phyloP scores from a whole-genome alignment of 2,113 vertebrate genomes.

The Malurus cyaneus region DNA sequence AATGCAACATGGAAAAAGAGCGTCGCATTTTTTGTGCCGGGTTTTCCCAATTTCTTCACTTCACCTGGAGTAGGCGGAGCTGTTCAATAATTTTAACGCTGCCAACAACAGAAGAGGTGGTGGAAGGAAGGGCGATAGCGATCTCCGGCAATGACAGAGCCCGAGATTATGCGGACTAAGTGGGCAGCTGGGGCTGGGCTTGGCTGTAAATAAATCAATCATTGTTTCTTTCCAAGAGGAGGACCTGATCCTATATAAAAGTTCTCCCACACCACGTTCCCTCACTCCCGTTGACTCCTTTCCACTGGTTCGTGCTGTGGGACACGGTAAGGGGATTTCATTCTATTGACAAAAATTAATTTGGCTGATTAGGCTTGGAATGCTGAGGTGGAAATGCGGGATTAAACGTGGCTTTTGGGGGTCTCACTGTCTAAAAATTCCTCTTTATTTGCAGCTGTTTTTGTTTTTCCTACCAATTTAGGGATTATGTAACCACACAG shows the following conservation, averaged over 20 bases:
- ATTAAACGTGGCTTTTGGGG: neutral
- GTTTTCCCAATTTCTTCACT: neutral
- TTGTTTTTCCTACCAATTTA: neutral
- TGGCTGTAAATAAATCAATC: slow-evolving; percentile 62
- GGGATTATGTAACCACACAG: neutral
- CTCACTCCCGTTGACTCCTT: neutral
- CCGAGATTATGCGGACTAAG: neutral
- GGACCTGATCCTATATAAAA: slow-evolving; percentile 40
- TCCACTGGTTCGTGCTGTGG: neutral
- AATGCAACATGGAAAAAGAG: slow-evolving; percentile 9
- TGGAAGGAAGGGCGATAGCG: slow-evolving; percentile 38
- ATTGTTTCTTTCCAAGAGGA: slow-evolving; percentile 36
- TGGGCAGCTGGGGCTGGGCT: slow-evolving; percentile 44
- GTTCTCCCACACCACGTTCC: neutral
- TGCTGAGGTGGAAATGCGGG: neutral
- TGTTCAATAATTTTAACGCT: neutral
- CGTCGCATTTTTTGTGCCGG: too few species aligned
- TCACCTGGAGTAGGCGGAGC: neutral
- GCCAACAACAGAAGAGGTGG: slow-evolving; percentile 20
- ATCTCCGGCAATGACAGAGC: slow-evolving; percentile 10
- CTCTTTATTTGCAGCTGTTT: neutral
- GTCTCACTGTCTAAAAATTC: neutral
- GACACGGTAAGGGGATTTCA: slow-evolving; percentile 47
- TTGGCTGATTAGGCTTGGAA: neutral
- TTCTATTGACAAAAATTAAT: neutral